Conservation (phyloP, 2,113 vertebrate species). For the Heloderma charlesbogerti region DNA sequence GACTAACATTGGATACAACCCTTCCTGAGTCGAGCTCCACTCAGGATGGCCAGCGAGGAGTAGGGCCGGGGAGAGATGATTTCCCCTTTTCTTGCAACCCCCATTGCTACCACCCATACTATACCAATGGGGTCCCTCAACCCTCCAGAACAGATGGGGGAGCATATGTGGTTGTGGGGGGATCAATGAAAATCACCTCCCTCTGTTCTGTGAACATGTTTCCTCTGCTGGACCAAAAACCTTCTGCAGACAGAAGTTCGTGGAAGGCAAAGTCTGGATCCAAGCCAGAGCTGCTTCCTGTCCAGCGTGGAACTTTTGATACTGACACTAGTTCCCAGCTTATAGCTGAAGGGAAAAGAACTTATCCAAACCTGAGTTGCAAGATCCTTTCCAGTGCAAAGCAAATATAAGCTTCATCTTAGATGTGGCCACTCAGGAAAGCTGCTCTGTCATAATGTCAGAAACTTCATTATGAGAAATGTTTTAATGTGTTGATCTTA, state of each 20-base stretch:
- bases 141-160: not conserved
- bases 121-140: too few relatives aligned
- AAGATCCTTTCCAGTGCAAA: too few relatives aligned
- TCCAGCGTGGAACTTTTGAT: not conserved
- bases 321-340: not conserved
- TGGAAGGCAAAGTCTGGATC: not conserved
- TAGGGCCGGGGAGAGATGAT: not conserved
- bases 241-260: not conserved
- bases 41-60: too few relatives aligned
- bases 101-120: not conserved
- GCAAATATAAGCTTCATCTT: not conserved
- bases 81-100: not conserved
- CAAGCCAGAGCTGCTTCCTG: not conserved
- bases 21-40: too few relatives aligned
- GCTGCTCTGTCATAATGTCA: not conserved
- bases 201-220: not conserved
- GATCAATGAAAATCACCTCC: not conserved
- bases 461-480: not conserved
- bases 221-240: not conserved
- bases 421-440: not conserved
- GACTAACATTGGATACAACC: too few relatives aligned
- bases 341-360: not conserved
- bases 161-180: too few relatives aligned
- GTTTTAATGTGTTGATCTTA: not conserved
- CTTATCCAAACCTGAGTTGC: not conserved